Evolutionary conservation across 2,113 vertebrate species (phyloP).

Genomic region (Bagarius yarrelli): DNA sequence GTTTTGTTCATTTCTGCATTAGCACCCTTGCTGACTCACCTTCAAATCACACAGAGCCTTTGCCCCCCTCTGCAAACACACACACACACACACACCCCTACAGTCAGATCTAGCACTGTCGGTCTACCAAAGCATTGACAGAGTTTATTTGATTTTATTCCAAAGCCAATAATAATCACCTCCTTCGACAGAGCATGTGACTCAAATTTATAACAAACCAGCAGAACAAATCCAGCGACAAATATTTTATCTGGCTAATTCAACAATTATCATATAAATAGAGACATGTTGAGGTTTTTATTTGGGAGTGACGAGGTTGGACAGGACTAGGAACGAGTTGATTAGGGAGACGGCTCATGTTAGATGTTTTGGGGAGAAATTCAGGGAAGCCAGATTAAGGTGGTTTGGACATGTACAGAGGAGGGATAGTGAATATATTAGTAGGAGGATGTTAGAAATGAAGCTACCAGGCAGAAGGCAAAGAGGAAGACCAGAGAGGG

Average conservation of each 20-base stretch:
- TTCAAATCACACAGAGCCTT: conserved; percentile 50
- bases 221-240: not conserved
- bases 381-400: no score
- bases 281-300: no score
- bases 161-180: conserved; percentile 6
- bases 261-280: not conserved
- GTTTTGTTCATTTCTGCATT: conserved; percentile 60
- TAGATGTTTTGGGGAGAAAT: no score
- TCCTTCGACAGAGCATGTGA: not conserved
- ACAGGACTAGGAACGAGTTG: no score
- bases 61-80: conserved; percentile 43
- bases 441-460: no score
- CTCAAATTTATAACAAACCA: not conserved
- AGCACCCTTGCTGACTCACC: conserved; percentile 63
- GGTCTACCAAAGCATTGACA: not conserved
- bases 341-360: no score
- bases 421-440: no score
- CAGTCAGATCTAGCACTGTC: not conserved
- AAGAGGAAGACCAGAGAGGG: no score
- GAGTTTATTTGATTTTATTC: conserved; percentile 1
- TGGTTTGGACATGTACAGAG: no score
- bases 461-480: no score
- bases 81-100: conserved; percentile 7
- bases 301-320: no score
- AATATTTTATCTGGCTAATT: not conserved